phyloP scores from a whole-genome alignment of 2,888 invertebrate species.

The Lamellibrachia satsuma region DNA sequence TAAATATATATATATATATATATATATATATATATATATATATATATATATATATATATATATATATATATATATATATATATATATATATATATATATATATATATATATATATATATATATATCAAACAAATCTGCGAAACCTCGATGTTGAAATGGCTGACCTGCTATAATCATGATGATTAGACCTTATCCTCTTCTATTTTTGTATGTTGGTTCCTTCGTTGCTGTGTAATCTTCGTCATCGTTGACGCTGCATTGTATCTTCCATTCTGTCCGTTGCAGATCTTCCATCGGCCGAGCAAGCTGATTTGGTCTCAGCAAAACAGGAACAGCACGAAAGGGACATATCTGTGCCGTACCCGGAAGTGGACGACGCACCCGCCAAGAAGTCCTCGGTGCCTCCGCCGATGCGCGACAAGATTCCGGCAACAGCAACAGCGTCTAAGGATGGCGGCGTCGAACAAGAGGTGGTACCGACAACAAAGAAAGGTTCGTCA shows the following conservation, averaged over 20 bases:
- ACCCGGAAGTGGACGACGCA: neutral
- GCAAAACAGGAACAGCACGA: neutral
- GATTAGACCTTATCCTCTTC: neutral
- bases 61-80: too few species aligned
- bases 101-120: too few species aligned
- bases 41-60: too few species aligned
- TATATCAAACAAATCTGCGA: too few species aligned
- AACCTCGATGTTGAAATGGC: too few species aligned
- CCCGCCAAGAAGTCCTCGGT: neutral
- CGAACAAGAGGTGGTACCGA: neutral
- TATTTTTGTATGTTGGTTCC: neutral
- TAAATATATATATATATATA: too few species aligned
- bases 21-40: too few species aligned
- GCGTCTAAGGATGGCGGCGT: neutral
- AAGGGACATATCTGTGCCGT: neutral
- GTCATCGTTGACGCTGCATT: neutral
- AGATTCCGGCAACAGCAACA: neutral
- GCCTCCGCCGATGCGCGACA: neutral
- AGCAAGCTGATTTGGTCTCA: neutral
- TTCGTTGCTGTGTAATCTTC: neutral
- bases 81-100: too few species aligned
- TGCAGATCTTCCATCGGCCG: neutral
- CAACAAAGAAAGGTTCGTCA: neutral
- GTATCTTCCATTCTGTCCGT: neutral
- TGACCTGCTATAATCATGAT: too few species aligned